Conservation (phyloP, 2,888 invertebrate genomes). For the Ennomos fuscantarius region DNA sequence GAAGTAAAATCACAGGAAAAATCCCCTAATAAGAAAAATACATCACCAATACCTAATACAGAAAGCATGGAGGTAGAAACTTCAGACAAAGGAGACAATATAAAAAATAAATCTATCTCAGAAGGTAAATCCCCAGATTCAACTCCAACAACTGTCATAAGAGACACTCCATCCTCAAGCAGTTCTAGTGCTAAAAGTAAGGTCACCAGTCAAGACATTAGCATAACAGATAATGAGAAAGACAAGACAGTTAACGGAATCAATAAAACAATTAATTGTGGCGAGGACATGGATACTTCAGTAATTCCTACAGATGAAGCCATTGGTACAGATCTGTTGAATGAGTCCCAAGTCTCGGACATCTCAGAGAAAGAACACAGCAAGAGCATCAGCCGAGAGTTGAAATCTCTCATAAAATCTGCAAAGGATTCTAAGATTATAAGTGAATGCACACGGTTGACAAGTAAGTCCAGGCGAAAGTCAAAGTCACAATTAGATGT, state of each 20-base stretch:
- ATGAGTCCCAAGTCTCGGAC: constrained; percentile 66
- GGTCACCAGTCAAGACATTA: constrained; percentile 10
- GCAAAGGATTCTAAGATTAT: constrained; percentile 89
- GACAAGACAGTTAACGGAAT: not conserved
- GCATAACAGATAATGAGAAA: not conserved
- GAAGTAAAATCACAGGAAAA: not conserved
- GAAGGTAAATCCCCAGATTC: constrained; percentile 14
- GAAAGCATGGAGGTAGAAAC: constrained; percentile 9
- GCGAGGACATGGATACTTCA: not conserved
- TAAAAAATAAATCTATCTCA: constrained; percentile 5
- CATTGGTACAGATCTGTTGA: constrained; percentile 55
- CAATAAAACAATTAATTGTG: not conserved
- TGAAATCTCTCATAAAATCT: constrained; percentile 87
- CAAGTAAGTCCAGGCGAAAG: constrained; percentile 73
- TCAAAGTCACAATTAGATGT: constrained; percentile 75
- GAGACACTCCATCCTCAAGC: constrained; percentile 14
- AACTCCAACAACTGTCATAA: constrained; percentile 13
- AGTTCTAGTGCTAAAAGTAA: constrained; percentile 8
- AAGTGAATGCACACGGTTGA: constrained; percentile 84
- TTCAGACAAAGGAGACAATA: constrained; percentile 10
- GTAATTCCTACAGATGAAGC: constrained; percentile 1
- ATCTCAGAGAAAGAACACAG: constrained; percentile 69
- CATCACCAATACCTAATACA: not conserved
- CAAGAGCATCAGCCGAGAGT: constrained; percentile 83
- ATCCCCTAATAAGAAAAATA: constrained; percentile 1